Base-by-base conservation (phyloP, 2,113 vertebrate species). In the Melanerpes aurifrons region DNA sequence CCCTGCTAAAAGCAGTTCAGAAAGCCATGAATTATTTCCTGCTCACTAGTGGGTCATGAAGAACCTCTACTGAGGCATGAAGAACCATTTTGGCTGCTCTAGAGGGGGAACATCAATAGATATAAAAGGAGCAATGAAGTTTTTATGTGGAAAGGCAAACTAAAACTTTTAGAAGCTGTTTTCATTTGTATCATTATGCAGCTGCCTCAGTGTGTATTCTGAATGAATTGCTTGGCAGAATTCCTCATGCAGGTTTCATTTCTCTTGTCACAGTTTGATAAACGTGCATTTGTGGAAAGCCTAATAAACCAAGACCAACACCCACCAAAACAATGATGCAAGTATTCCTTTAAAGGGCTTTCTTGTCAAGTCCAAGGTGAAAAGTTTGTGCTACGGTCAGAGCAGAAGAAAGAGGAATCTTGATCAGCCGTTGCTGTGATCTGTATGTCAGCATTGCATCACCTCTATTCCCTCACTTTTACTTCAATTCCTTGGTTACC, bases 201-300 rank as follows among this genome's bases (percentile, higher is more conserved):
- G 56, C 56, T 58, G 29, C 15, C 43, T 74, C 26, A 58, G 1
- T 37, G 35, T 73, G 10, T 45, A 21, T 69, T 74, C 35, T n/a
- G 50, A 90, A 53, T 83, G 1, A 69, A 35, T 35, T 83, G 17
- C 28, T 69, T 45, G 21, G 48, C 5, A 50, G 37, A 66, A 79
- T 83, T 74, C 43, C 29, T 59, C 18, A n/a, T 29, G 21, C 6
- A 35, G 57, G 5, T 74, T 64, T 83, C 2, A 37, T 31, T 47
- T 47, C 45, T 83, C 15, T 54, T 64, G 24, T 56, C 35, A 28
- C 14, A 45, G 16, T 63, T 31, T 21, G 62, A 74, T 69, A 75
- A 82, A 90, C 0, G 0, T 56, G 53, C 11, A 22, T 69, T 47
- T 70, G 21, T 0, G 1, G 57, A 70, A 83, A 10, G 8, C 50